Percentiles rank a stretch among this genome's conserved stretches.
Evolutionary conservation across 2,113 vertebrate genomes (phyloP).

Genomic region (Desmodus rotundus): DNA sequence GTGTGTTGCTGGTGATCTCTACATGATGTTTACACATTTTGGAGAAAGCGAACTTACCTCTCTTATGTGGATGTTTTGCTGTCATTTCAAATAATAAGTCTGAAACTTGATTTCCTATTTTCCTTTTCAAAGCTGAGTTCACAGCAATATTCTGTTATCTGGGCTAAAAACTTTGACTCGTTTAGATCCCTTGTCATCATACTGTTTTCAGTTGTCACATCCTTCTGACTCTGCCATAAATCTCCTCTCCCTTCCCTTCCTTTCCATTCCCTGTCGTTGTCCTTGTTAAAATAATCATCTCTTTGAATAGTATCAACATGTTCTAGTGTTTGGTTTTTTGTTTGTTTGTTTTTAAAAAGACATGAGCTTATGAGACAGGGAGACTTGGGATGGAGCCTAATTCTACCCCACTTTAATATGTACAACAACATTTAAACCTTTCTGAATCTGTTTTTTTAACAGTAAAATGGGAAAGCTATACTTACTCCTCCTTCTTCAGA

Average conservation of each 20-base stretch:
- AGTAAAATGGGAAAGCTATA: background rate
- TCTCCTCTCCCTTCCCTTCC: background rate
- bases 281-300: background rate
- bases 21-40: background rate
- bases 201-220: background rate
- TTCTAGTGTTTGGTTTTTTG: background rate
- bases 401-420: background rate
- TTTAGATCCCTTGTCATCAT: background rate
- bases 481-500: background rate
- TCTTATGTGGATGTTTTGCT: background rate
- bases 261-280: background rate
- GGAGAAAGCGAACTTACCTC: background rate
- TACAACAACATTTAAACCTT: background rate
- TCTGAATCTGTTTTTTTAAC: conserved; percentile 8
- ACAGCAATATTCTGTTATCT: background rate
- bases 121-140: background rate
- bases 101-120: background rate
- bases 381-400: background rate
- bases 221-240: background rate
- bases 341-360: background rate
- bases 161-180: background rate
- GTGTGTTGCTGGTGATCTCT: background rate
- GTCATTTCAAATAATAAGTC: background rate
- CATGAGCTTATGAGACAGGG: background rate
- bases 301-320: background rate